Conservation (phyloP, 2,888 invertebrate genomes). For the Tanypteryx hageni region DNA sequence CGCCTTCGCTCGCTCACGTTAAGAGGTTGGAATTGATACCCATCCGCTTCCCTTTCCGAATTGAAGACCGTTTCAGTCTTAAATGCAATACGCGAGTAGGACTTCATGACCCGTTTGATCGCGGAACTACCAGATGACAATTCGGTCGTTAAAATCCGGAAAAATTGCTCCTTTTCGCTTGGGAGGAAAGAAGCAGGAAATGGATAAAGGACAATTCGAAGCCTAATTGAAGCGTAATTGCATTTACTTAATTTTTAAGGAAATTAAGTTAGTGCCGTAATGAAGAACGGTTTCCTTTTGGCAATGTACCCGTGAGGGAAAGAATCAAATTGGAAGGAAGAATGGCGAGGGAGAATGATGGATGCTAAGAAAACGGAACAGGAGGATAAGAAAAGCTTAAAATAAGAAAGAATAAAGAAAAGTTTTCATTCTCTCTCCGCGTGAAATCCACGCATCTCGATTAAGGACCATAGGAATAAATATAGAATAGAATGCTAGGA, state of each 20-base stretch:
- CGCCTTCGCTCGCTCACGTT: neutral
- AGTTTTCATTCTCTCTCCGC: neutral
- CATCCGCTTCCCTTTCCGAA: neutral
- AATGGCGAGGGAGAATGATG: neutral
- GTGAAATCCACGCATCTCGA: neutral
- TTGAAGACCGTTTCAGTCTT: neutral
- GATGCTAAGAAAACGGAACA: neutral
- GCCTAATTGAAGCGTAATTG: constrained; percentile 28
- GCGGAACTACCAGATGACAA: constrained; percentile 9
- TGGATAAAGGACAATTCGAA: neutral
- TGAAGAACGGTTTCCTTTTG: constrained; percentile 10
- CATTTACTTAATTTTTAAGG: constrained; percentile 20
- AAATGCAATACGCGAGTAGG: constrained; percentile 5
- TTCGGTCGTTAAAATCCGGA: constrained; percentile 19
- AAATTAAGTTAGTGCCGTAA: neutral
- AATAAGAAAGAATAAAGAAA: neutral
- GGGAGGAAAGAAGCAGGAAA: neutral
- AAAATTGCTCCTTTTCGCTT: constrained; percentile 13
- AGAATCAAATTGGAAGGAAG: neutral
- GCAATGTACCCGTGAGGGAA: neutral
- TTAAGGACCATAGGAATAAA: neutral
- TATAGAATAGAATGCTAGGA: neutral
- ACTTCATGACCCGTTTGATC: constrained; percentile 23
- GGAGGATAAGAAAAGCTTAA: neutral
- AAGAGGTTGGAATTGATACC: constrained; percentile 19